These are phyloP conservation scores for Sisyra terminalis DNA, from an alignment of 2,888 invertebrate species.

Conservation along the genomic window DNA sequence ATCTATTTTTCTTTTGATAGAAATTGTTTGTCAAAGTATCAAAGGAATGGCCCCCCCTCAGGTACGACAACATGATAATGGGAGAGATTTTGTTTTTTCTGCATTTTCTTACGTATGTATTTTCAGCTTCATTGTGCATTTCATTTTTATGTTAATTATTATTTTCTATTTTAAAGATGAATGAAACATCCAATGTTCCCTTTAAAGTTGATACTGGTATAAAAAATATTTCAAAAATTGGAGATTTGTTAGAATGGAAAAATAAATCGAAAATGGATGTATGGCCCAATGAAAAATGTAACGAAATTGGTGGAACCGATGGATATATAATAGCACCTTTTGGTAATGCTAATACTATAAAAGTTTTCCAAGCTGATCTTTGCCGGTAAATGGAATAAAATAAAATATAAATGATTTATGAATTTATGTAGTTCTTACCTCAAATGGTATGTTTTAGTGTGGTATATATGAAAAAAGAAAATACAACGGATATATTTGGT, in stretches of 20 bases:
- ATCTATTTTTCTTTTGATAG: slow-evolving; percentile 12
- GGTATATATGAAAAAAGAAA: not conserved
- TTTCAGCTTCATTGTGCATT: too few relatives aligned
- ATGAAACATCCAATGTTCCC: slow-evolving; percentile 33
- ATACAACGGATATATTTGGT: not conserved
- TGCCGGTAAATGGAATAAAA: too few relatives aligned
- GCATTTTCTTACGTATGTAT: slow-evolving; percentile 36
- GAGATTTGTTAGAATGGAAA: slow-evolving; percentile 30
- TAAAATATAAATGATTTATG: too few relatives aligned
- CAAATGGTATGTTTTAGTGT: not conserved
- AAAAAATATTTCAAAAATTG: slow-evolving; percentile 30
- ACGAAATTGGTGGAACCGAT: slow-evolving; percentile 37
- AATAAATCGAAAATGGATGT: slow-evolving; percentile 21
- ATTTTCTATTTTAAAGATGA: slow-evolving; percentile 27
- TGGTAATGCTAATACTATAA: slow-evolving; percentile 25
- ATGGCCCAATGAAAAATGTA: slow-evolving; percentile 32
- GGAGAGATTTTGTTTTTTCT: slow-evolving; percentile 34
- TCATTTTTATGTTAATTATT: too few relatives aligned
- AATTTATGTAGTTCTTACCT: not conserved
- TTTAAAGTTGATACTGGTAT: slow-evolving; percentile 36
- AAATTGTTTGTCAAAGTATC: slow-evolving; percentile 20
- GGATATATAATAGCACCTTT: slow-evolving; percentile 35
- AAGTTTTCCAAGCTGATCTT: slow-evolving; percentile 35
- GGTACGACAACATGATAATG: slow-evolving; percentile 29
- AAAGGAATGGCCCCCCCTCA: slow-evolving; percentile 23